A percentile compares a stretch with the other conserved stretches of the same genome.
phyloP scores from a whole-genome alignment of 2,797 vertebrate species.

The Eptatretus atami region DNA sequence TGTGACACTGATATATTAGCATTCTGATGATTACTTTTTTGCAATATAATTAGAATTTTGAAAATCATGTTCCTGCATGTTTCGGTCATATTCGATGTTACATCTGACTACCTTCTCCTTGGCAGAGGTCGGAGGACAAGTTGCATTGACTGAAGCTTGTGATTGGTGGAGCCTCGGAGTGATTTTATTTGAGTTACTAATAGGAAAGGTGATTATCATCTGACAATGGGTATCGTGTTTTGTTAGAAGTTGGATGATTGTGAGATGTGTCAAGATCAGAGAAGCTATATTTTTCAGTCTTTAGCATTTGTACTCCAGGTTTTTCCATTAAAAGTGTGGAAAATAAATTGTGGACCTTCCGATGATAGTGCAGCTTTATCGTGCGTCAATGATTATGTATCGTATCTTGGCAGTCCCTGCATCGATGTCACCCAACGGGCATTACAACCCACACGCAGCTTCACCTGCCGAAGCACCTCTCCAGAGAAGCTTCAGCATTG shows the following conservation, averaged over 20 bases:
- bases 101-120: too few species aligned
- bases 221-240: background rate
- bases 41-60: too few species aligned
- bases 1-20: too few species aligned
- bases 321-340: too few species aligned
- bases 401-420: slow-evolving; percentile 27
- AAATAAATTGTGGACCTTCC: background rate
- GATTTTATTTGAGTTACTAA: slow-evolving; percentile 61
- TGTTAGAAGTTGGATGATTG: background rate
- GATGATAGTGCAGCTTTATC: background rate
- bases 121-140: slow-evolving; percentile 57
- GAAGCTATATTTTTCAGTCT: too few species aligned
- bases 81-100: too few species aligned
- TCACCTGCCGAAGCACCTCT: slow-evolving; percentile 45
- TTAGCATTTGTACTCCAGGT: too few species aligned
- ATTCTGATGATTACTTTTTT: too few species aligned
- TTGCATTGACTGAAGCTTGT: slow-evolving; percentile 44
- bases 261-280: too few species aligned
- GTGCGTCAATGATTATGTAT: background rate
- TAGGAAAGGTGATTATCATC: slow-evolving; percentile 35
- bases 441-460: slow-evolving; percentile 63
- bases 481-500: slow-evolving; percentile 35
- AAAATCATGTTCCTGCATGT: too few species aligned
- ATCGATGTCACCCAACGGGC: slow-evolving; percentile 51
- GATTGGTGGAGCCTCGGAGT: slow-evolving; percentile 95